Base-by-base conservation (phyloP, 64 coral and sea anemone species). In the Astreopora myriophthalma region DNA sequence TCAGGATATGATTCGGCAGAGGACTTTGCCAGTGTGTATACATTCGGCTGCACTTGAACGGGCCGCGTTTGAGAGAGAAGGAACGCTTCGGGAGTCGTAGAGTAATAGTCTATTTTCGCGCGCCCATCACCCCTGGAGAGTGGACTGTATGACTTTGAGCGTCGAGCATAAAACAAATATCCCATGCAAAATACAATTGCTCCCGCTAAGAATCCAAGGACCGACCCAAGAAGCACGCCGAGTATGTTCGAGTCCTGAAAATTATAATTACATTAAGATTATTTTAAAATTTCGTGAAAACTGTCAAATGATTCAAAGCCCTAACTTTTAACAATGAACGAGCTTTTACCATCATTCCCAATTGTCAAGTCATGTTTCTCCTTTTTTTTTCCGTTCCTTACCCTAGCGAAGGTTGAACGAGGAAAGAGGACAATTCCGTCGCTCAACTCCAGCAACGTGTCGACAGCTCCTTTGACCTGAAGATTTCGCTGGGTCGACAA, bases 141-240 rank as follows among this genome's bases (percentile, higher is more conserved):
- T 22, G 81, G 68, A 14, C 71, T 27, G 55, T 90, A 96, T 2
- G 79, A 78, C 73, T 93, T 93, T 34, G 79, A 79, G 44, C 68
- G 69, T 82, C 26, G 93, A 2, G 86, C 64, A 8, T 85, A 94
- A 58, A 39, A 89, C 22, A 85, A 75, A 48, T 73, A 93, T 12
- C 26, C 79, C 10, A 86, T 0, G 17, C 95, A 78, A 10, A 96
- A 91, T 11, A 73, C 95, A 12, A 94, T 20, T 70, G 39, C 95
- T 8, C 95, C 95, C 6, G 82, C 79, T 30, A 96, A 48, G 67
- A 96, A 96, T 0, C 95, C 95, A 25, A 96, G 40, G n/a, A 96
- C 67, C 20, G 91, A 68, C 5, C 95, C 95, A n/a, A 96, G 77
- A 73, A 93, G 82, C 5, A 93, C 85, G 1, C 95, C 95, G 32